phyloP scores from a whole-genome alignment of 2,113 vertebrate genomes.

The Melanocharis versteri region DNA sequence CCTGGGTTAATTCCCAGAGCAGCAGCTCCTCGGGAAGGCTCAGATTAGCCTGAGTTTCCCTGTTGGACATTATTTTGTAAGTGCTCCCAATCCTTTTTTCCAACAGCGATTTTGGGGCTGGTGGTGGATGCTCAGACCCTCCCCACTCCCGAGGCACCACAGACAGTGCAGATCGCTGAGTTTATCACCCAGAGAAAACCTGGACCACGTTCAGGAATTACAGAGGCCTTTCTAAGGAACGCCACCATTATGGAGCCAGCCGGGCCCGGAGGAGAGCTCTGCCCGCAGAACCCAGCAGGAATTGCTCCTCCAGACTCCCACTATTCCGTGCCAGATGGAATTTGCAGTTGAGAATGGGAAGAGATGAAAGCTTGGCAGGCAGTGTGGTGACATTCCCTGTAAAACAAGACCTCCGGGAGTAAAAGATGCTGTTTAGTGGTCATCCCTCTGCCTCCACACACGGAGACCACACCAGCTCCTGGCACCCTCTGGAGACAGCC shows the following conservation, averaged over 20 bases:
- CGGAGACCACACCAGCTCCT: background rate
- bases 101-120: background rate
- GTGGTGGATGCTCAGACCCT: background rate
- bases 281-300: background rate
- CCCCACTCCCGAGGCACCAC: accelerated
- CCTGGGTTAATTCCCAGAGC: background rate
- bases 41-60: background rate
- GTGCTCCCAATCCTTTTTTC: background rate
- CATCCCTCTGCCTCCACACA: background rate
- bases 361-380: background rate
- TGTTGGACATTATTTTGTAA: background rate
- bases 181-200: background rate
- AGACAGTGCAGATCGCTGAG: background rate
- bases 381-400: background rate
- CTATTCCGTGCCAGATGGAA: background rate
- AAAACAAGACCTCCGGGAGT: background rate
- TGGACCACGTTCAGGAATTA: accelerated
- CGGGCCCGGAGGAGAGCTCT: background rate
- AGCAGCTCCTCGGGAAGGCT: background rate
- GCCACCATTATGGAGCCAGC: background rate
- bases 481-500: background rate
- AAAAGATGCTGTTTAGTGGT: background rate
- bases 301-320: background rate
- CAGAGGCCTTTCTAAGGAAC: background rate
- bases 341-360: background rate